Evolutionary conservation across 2,113 vertebrate genomes (phyloP).

Genomic region (Antennarius striatus): DNA sequence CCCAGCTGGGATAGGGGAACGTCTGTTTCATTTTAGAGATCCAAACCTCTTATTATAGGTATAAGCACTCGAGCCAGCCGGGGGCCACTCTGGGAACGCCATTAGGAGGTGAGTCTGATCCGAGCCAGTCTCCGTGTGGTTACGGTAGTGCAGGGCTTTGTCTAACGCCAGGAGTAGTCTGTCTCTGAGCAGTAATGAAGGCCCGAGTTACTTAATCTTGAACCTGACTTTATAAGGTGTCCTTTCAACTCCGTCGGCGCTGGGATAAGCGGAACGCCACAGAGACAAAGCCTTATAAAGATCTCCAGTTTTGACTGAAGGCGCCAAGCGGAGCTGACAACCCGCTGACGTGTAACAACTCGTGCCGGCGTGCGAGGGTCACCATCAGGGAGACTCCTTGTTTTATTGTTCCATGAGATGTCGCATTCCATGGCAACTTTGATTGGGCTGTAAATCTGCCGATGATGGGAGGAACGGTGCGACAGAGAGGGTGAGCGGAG

Average conservation of each 20-base stretch:
- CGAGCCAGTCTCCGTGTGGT: constrained; percentile 59
- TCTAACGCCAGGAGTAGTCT: constrained; percentile 59
- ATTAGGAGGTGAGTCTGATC: constrained; percentile 77
- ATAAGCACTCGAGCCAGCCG: constrained; percentile 13
- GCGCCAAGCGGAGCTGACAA: constrained; percentile 16
- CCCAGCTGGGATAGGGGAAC: constrained; percentile 43
- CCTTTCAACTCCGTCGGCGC: constrained; percentile 47
- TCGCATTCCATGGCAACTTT: constrained; percentile 38
- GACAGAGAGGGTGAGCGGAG: neutral
- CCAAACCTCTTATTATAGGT: constrained; percentile 39
- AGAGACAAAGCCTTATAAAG: constrained; percentile 55
- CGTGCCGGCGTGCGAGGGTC: constrained; percentile 35
- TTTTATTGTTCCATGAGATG: constrained; percentile 55
- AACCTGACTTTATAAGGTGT: constrained; percentile 68
- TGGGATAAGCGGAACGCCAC: constrained; percentile 34
- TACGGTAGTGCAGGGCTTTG: constrained; percentile 53
- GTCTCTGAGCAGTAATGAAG: constrained; percentile 45
- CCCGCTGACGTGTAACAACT: constrained; percentile 28
- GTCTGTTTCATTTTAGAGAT: constrained; percentile 60
- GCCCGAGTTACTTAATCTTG: constrained; percentile 46
- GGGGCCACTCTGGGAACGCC: constrained; percentile 61
- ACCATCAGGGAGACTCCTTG: constrained; percentile 35
- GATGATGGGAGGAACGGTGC: constrained; percentile 27
- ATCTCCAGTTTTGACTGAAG: constrained; percentile 16
- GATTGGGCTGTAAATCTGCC: constrained; percentile 55